Conservation (phyloP, 2,797 vertebrate genomes). For the Tiaroga cobitis region DNA sequence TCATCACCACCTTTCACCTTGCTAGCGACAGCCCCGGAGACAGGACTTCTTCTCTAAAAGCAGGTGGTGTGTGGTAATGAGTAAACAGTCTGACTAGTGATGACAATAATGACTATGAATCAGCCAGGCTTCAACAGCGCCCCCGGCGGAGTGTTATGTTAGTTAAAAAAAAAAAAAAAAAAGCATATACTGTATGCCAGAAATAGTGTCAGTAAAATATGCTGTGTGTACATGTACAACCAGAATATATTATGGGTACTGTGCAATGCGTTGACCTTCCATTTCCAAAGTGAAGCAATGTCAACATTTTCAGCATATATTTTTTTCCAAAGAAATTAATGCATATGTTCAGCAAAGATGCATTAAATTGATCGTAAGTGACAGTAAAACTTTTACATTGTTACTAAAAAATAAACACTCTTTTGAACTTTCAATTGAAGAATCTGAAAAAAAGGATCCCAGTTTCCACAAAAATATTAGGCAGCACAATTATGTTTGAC, state of each 20-base stretch:
- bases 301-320: not conserved
- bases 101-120: constrained; percentile 18
- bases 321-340: not conserved
- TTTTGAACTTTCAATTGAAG: not conserved
- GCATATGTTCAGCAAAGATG: not conserved
- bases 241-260: not conserved
- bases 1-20: not conserved
- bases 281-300: not conserved
- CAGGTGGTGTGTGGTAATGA: constrained; percentile 33
- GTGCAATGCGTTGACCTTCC: not conserved
- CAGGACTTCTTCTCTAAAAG: not conserved
- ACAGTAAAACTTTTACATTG: not conserved
- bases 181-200: not conserved
- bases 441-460: not conserved
- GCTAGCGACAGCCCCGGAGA: not conserved
- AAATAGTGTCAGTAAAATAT: constrained; percentile 6
- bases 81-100: constrained; percentile 4
- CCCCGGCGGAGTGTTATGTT: not conserved
- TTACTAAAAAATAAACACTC: not conserved
- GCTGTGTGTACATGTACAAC: not conserved
- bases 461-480: not conserved
- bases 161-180: not conserved
- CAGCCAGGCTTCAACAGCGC: not conserved
- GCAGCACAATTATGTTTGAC: not conserved
- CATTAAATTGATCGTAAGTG: not conserved